phyloP scores from a whole-genome alignment of 2,113 vertebrate species.

The Otolemur garnettii region DNA sequence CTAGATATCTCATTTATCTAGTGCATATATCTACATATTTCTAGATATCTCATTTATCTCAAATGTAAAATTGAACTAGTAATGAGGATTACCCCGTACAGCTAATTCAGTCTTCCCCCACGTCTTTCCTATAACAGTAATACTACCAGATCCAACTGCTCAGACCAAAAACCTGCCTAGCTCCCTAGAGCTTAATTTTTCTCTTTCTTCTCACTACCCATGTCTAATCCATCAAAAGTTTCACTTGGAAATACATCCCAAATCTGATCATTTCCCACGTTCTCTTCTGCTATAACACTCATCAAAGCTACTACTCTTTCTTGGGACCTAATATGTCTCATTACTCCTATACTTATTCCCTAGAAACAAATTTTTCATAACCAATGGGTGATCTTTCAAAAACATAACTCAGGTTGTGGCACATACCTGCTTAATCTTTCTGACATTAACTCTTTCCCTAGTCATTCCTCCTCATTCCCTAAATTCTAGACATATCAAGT shows the following conservation, averaged over 20 bases:
- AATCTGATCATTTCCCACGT: not conserved
- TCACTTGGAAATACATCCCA: not conserved
- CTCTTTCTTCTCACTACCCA: not conserved
- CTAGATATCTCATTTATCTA: not conserved
- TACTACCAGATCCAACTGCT: not conserved
- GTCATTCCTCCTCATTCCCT: not conserved
- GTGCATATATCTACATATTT: no score
- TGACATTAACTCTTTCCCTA: not conserved
- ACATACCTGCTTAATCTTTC: not conserved
- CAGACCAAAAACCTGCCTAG: not conserved
- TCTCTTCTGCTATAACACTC: not conserved
- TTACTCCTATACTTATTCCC: not conserved
- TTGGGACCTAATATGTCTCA: not conserved
- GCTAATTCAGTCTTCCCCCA: not conserved
- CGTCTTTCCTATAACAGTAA: not conserved
- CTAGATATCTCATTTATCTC: not conserved
- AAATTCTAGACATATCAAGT: not conserved
- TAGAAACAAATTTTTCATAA: not conserved
- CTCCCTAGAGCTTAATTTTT: not conserved
- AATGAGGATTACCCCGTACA: not conserved
- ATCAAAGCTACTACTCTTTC: not conserved
- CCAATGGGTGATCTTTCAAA: not conserved
- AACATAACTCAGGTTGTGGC: not conserved
- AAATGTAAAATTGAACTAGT: slow-evolving; percentile 21
- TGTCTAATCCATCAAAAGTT: not conserved